Conservation (phyloP, 2,888 invertebrate genomes). For the Heliconius cydno region DNA sequence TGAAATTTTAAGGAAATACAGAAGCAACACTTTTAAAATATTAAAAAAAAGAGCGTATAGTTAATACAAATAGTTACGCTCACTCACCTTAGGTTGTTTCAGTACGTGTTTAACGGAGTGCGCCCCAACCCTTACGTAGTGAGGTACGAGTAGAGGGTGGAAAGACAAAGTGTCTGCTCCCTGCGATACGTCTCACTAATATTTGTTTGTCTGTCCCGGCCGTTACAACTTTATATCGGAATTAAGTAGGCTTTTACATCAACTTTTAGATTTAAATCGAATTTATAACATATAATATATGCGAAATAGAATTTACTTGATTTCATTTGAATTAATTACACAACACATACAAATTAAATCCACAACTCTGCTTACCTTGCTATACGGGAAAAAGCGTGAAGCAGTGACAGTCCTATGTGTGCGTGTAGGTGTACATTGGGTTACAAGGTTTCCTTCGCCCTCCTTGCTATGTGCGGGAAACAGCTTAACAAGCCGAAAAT, state of each 20-base stretch:
- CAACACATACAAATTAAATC: too few relatives aligned
- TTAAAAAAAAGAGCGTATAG: too few relatives aligned
- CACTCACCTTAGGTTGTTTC: background rate
- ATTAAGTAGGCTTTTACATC: conserved; percentile 10
- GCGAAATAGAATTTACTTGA: too few relatives aligned
- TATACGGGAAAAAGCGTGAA: too few relatives aligned
- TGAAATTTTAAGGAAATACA: too few relatives aligned
- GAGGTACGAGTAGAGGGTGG: conserved; percentile 5
- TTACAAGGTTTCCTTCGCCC: background rate
- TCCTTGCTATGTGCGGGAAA: too few relatives aligned
- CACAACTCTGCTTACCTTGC: too few relatives aligned
- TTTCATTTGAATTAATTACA: too few relatives aligned
- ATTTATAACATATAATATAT: background rate
- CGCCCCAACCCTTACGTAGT: conserved; percentile 27
- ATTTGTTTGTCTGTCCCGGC: conserved; percentile 37
- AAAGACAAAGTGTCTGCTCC: conserved; percentile 40
- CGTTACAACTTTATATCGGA: conserved; percentile 30
- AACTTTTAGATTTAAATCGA: background rate
- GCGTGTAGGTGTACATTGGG: background rate
- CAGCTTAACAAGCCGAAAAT: background rate
- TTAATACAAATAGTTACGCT: too few relatives aligned
- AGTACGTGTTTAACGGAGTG: conserved; percentile 28
- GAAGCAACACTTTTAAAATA: too few relatives aligned
- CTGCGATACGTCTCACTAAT: conserved; percentile 39
- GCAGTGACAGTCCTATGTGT: too few relatives aligned